Percentiles rank a stretch among this genome's conserved stretches.
phyloP scores from a whole-genome alignment of 2,888 invertebrate genomes.

The Listrodromus nycthemerus region DNA sequence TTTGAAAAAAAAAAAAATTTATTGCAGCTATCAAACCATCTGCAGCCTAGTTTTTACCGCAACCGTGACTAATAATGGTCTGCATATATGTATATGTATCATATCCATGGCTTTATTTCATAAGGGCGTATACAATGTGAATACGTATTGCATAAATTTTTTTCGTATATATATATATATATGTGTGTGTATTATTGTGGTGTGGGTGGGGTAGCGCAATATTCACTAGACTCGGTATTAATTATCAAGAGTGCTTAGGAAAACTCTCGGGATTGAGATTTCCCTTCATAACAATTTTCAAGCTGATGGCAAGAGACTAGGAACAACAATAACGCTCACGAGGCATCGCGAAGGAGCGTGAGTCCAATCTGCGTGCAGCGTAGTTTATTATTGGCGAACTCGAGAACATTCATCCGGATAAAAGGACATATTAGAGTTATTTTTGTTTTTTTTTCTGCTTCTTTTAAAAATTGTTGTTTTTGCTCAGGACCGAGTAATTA shows the following conservation, averaged over 20 bases:
- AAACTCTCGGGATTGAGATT: neutral
- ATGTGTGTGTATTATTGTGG: neutral
- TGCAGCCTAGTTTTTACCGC: constrained; percentile 73
- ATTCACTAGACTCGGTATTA: neutral
- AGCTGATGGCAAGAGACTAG: neutral
- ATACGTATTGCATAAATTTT: constrained; percentile 7
- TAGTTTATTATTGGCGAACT: neutral
- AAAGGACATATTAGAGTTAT: no score
- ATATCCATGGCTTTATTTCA: neutral
- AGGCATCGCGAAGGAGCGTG: neutral
- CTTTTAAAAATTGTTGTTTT: no score
- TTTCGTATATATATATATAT: neutral
- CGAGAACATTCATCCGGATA: neutral
- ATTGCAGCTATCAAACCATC: constrained; percentile 59
- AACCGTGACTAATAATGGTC: constrained; percentile 59
- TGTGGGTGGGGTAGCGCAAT: neutral
- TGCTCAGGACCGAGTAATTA: no score
- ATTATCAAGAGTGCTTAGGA: constrained; percentile 15
- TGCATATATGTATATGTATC: constrained; percentile 9
- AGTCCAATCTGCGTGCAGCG: neutral
- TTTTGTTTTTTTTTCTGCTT: no score
- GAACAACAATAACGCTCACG: neutral
- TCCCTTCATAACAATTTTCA: neutral
- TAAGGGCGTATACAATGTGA: neutral
- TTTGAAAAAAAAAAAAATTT: no score